Base-by-base conservation (phyloP, 2,113 vertebrate genomes). In the Hippocampus zosterae region DNA sequence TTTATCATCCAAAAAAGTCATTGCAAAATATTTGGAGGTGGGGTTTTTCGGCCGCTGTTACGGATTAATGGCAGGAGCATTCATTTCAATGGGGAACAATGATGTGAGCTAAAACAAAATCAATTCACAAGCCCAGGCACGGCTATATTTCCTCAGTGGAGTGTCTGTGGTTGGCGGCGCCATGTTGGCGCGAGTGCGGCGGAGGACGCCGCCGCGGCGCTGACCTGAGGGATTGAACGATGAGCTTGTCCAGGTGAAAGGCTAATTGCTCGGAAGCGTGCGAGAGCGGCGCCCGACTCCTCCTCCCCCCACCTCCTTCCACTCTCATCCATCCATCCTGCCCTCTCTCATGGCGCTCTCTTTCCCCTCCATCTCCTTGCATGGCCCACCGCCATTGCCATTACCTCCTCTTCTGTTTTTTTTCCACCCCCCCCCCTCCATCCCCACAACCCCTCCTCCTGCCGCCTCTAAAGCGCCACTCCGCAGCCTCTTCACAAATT, bases 211-310 rank as follows among this genome's bases (percentile, higher is more conserved):
- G 66, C 27, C 61, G 65, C 8, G 73, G 73, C 67, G 70, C 42
- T 68, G 68, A 71, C 41, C 62, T n/a, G 67, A 79, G 79, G 74
- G 81, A 82, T 80, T 81, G 66, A 76, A 81, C 90, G 88, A 92
- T 91, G 87, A 92, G 88, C 90, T 84, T 75, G 88, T 91, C 86
- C 86, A 85, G 93, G 94, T 94, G 90, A 92, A 95, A 95, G 93
- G 92, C 91, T 96, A 95, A 97, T 96, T 96, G 93, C 91, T 91
- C 89, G 89, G 92, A 93, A 94, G 92, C 67, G 72, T 25, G 55
- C 67, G 78, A 86, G 81, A 82, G 81, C 27, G 87, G 74, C 84
- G 79, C 86, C 87, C 66, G 80, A 88, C 88, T 90, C 80, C 85
- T 87, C 53, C 10, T 67, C 41, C 90, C 91, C 88, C 88, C 86